Evolutionary conservation across 1,140 invertebrate species (phyloP).

Genomic region (Periplaneta americana): DNA sequence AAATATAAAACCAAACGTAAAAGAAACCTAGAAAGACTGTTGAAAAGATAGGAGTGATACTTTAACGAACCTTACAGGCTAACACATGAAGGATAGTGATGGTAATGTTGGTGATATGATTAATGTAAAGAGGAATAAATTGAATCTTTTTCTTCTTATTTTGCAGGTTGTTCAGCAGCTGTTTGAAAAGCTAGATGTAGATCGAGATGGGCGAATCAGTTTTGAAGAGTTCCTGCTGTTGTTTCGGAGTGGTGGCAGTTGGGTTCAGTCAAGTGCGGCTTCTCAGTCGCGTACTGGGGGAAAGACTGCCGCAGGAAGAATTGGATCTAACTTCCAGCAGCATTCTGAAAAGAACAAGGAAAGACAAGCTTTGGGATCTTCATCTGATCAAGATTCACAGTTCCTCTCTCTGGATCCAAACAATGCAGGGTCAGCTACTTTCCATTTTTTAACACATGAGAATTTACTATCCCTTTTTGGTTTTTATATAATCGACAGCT

Average conservation of each 20-base stretch:
- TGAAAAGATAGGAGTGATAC: too few relatives aligned
- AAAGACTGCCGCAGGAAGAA: background rate
- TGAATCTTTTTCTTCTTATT: background rate
- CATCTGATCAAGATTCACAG: background rate
- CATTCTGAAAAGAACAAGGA: background rate
- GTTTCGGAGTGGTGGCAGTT: constrained; percentile 46
- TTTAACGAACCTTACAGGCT: too few relatives aligned
- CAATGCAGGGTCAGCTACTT: background rate
- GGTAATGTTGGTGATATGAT: too few relatives aligned
- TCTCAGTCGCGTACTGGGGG: background rate
- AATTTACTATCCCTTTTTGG: too few relatives aligned
- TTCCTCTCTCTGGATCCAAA: background rate
- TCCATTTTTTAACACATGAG: too few relatives aligned
- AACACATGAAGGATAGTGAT: too few relatives aligned
- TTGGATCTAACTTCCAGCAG: background rate
- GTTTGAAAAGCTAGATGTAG: constrained; percentile 57
- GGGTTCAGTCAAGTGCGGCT: background rate
- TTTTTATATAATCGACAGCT: too few relatives aligned
- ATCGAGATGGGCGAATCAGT: constrained; percentile 58
- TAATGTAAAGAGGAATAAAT: too few relatives aligned
- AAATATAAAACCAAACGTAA: too few relatives aligned
- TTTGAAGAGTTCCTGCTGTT: constrained; percentile 61
- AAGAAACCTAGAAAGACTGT: too few relatives aligned
- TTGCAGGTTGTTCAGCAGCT: constrained; percentile 52
- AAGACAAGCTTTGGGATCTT: background rate